Percentiles rank a stretch among this genome's conserved stretches.
Evolutionary conservation across 1,140 invertebrate genomes (phyloP).

Genomic region (Triops longicaudatus): DNA sequence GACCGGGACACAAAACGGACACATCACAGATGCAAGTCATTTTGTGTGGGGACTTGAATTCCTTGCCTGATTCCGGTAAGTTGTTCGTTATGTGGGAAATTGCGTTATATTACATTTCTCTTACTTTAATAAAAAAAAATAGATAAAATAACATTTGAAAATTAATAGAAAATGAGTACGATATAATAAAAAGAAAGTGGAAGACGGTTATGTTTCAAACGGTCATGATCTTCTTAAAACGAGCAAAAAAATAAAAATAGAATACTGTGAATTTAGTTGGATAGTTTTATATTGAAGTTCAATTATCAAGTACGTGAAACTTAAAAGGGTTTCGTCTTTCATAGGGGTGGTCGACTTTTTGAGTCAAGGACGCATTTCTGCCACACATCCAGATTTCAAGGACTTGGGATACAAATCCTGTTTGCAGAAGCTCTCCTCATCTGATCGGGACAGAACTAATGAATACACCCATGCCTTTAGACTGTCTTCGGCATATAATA

Average conservation of each 20-base stretch:
- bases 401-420: slow-evolving; percentile 87
- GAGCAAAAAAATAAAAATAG: no score
- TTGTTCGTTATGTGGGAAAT: slow-evolving; percentile 28
- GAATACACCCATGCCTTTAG: slow-evolving; percentile 95
- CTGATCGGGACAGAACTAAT: slow-evolving; percentile 62
- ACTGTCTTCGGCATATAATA: slow-evolving; percentile 84
- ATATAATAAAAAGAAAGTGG: no score
- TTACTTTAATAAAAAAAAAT: no score
- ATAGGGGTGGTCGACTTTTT: slow-evolving; percentile 93
- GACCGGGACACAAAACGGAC: slow-evolving; percentile 54
- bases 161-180: no score
- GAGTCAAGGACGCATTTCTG: slow-evolving; percentile 72
- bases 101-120: no score
- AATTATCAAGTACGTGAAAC: no score
- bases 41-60: slow-evolving; percentile 98
- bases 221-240: no score
- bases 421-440: slow-evolving; percentile 72
- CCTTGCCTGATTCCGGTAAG: slow-evolving; percentile 88
- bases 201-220: no score
- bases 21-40: slow-evolving; percentile 81
- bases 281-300: no score
- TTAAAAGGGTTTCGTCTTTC: slow-evolving; percentile 31
- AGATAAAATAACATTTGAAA: no score
- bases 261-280: no score
- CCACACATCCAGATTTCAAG: slow-evolving; percentile 93